Evolutionary conservation across 1,140 invertebrate species (phyloP), one percentile per base, ranked within the genome.

Genomic region (Panagrolaimus sp.): DNA sequence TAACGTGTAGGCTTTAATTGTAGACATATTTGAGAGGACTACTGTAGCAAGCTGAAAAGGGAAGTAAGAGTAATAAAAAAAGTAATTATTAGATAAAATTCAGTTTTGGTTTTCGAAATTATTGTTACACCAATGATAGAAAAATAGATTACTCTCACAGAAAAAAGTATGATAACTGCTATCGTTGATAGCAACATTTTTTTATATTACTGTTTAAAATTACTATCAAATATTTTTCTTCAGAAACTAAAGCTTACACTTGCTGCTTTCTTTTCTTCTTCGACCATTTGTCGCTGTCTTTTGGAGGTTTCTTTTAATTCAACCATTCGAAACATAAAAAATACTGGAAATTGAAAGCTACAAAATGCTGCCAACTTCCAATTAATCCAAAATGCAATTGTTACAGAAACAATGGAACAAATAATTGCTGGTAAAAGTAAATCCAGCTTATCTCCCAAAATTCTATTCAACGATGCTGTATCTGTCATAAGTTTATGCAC

Each of bases 231-330:
- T 2, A 4, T 38, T 38, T 38, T 38, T 38, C 31, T 7, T 7
- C 31, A 38, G 7, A 38, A n/a, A n/a, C n/a, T n/a, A n/a, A 38
- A 38, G 7, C 31, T 38, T 38, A 38, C 31, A 38, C 79, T 75
- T 1, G 80, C 79, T 14, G 80, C 80, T 45, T 79, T 82, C 47
- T 80, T 81, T 65, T 80, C 79, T 48, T 80, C 79, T 42, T 80
- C 79, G 0, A 81, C 67, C 80, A 80, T 80, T 73, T 82, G 78
- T 3, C 80, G 65, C 27, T 82, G 80, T 53, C 79, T 8, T 48
- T 68, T 75, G 23, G 25, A 61, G 1, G 67, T 72, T 67, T 79
- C 76, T 14, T 69, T 48, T 14, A 80, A 61, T 64, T 80, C 80
- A 5, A 80, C 63, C 13, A 82, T 51, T 48, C 79, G 65, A 62